Evolutionary conservation across 2,888 invertebrate genomes (phyloP), one percentile per base, ranked within the genome.

Genomic region (Plagodis pulveraria): DNA sequence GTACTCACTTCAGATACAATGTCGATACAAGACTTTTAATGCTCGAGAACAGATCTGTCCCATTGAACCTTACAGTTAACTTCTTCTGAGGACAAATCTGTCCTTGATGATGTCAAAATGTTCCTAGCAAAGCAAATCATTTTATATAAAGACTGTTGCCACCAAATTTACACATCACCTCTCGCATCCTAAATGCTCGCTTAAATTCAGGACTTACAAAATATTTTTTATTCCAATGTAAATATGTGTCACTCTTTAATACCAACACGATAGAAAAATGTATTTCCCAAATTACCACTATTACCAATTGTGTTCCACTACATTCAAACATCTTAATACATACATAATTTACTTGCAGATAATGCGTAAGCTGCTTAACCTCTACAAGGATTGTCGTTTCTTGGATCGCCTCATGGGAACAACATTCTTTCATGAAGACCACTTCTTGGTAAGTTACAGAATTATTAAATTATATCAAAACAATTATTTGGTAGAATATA

Each of bases 321-420:
- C 22, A 22, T 2, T 4, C 22, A 22, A 22, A 22, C 50, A 40
- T 58, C 12, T 48, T 22, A 22, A 22, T 22, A 33, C 36, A 47
- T 9, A 33, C 34, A 36, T 53, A 59, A 63, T 66, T 65, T 49
- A 66, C 58, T 89, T 91, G 58, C 85, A 93, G 95, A 95, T 96
- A 34, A 96, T 97, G 95, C 94, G 96, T 69, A 96, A 96, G 84
- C 88, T 98, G 46, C 87, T 98, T 60, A 95, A 95, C 75, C 95
- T 97, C 45, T 97, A 97, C 80, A 97, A 97, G 81, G 97, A 97
- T 80, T 97, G 97, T 77, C 95, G 97, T 70, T 97, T 96, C 78
- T 93, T 98, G 83, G 98, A 98, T 86, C 96, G 96, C 70, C 90
- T 97, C 57, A 95, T 98, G 94, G 96, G 96, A 50, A 97, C 98